Percentiles rank a stretch among this genome's conserved stretches.
These are phyloP conservation scores for Scolopax rusticola DNA, from an alignment of 2,797 vertebrate species.

Conservation along the genomic window DNA sequence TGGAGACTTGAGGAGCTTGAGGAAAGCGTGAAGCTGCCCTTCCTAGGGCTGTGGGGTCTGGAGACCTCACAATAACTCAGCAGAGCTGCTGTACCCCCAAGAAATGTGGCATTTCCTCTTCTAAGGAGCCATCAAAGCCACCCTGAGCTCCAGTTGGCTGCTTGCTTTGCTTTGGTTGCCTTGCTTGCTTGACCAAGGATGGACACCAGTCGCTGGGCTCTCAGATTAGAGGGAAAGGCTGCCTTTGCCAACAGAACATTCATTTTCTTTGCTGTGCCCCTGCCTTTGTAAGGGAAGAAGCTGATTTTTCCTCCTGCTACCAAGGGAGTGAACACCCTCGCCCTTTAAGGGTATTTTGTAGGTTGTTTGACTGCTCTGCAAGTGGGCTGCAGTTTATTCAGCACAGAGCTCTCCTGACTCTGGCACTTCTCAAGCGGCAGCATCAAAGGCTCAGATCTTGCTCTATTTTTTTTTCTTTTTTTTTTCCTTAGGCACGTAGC, in stretches of 20 bases:
- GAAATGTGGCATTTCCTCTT: accelerated
- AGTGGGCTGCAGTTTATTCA: conserved; percentile 33
- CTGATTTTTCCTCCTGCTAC: background rate
- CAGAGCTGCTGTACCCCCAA: background rate
- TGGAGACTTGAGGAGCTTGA: background rate
- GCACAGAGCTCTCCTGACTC: conserved; percentile 25
- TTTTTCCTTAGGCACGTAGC: background rate
- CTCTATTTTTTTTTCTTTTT: background rate
- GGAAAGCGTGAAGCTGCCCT: background rate
- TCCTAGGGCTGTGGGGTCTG: background rate
- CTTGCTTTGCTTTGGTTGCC: background rate
- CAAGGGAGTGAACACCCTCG: background rate
- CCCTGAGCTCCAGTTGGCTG: background rate
- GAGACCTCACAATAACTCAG: accelerated
- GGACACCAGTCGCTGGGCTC: background rate
- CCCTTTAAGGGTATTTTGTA: background rate
- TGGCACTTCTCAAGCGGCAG: conserved; percentile 53
- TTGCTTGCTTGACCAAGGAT: accelerated
- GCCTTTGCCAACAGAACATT: background rate
- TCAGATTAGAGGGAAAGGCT: background rate
- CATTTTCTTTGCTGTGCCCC: background rate
- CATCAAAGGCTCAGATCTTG: background rate
- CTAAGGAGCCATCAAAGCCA: background rate
- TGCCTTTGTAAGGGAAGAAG: background rate
- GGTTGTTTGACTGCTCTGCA: conserved; percentile 21